These are phyloP conservation scores for Bergia puertoricense DNA, from an alignment of 92 coral and sea anemone genomes.

Conservation along the genomic window DNA sequence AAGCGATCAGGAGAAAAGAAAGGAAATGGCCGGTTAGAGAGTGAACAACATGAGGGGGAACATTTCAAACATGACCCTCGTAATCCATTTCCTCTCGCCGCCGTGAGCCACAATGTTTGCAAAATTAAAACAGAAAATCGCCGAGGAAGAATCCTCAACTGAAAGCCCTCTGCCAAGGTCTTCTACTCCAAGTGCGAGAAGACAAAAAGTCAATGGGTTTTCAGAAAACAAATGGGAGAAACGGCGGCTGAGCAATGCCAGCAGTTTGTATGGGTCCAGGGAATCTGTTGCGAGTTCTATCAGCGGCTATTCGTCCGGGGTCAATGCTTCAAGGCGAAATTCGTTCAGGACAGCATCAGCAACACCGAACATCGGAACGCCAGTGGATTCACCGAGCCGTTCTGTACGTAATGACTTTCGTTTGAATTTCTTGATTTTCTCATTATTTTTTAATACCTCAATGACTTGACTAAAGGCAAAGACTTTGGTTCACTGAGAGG, in stretches of 20 bases:
- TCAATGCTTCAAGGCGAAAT: conserved; percentile 72
- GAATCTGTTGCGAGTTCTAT: conserved; percentile 85
- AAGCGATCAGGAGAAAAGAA: conserved; percentile 2
- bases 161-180: conserved; percentile 76
- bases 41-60: background rate
- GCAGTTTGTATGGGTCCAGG: conserved; percentile 91
- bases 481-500: conserved; percentile 16
- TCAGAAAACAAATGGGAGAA: conserved; percentile 97
- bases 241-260: conserved; percentile 90
- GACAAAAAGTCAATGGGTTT: conserved; percentile 72
- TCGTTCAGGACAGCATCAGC: conserved; percentile 66
- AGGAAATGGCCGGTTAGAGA: conserved; percentile 47
- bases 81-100: conserved; percentile 7
- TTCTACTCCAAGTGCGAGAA: conserved; percentile 79
- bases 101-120: conserved; percentile 75
- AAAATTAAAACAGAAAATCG: conserved; percentile 95
- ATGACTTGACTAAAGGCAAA: conserved; percentile 32
- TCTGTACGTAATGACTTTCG: conserved; percentile 68
- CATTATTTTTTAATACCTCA: conserved; percentile 45
- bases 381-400: conserved; percentile 61
- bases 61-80: conserved; percentile 1
- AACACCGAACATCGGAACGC: conserved; percentile 61
- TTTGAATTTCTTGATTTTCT: conserved; percentile 38
- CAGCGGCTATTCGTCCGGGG: conserved; percentile 69
- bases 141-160: conserved; percentile 91